Percentiles rank a stretch among this genome's conserved stretches.
Conservation (phyloP, 2,797 vertebrate genomes). For the Acanthurus leucopareius region DNA sequence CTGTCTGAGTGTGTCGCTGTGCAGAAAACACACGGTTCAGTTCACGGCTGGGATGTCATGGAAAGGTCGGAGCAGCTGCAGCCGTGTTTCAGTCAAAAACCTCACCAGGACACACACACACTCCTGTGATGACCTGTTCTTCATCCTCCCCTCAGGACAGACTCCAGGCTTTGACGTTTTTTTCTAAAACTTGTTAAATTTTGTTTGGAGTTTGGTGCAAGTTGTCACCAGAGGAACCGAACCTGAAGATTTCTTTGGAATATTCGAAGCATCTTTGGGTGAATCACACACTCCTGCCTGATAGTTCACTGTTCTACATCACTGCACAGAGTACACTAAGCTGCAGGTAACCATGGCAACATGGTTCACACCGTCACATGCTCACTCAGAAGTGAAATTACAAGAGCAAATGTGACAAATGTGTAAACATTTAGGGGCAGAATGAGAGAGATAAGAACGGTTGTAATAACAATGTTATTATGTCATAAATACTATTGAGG, state of each 20-base stretch:
- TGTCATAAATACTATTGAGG: too few species aligned
- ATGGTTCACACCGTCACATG: not conserved
- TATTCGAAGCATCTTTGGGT: not conserved
- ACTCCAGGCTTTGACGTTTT: not conserved
- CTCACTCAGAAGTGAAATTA: not conserved
- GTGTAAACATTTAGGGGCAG: too few species aligned
- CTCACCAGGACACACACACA: not conserved
- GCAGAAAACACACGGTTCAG: not conserved
- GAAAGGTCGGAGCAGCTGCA: not conserved
- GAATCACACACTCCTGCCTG: not conserved
- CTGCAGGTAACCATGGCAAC: constrained; percentile 22
- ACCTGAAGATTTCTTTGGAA: not conserved
- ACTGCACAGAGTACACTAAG: not conserved
- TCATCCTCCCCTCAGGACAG: not conserved
- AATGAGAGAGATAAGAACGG: too few species aligned
- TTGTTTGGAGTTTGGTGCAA: not conserved
- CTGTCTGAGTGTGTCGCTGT: constrained; percentile 1
- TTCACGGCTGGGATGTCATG: not conserved
- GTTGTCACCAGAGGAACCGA: constrained; percentile 4
- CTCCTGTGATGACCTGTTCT: not conserved
- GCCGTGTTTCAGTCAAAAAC: not conserved
- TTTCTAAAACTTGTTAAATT: not conserved
- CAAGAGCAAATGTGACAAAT: not conserved
- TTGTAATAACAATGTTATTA: too few species aligned
- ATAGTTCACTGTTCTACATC: not conserved